phyloP scores from a whole-genome alignment of 1,140 invertebrate genomes.

The Heliothis virescens region DNA sequence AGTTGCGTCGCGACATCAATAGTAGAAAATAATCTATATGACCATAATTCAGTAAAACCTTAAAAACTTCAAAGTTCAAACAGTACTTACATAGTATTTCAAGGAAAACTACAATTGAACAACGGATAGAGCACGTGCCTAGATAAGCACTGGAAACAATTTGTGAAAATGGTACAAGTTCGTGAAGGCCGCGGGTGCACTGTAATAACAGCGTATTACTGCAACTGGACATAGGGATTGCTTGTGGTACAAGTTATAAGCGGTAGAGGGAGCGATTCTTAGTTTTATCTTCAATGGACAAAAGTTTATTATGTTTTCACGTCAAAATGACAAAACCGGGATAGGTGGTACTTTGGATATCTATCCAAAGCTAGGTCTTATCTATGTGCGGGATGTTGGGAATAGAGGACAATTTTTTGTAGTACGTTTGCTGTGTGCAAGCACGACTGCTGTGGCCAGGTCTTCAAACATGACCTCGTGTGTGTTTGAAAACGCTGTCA shows the following conservation, averaged over 20 bases:
- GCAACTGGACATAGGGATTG: constrained; percentile 69
- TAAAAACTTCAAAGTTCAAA: constrained; percentile 21
- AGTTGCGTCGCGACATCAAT: too few relatives aligned
- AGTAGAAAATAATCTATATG: too few relatives aligned
- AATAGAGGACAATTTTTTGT: too few relatives aligned
- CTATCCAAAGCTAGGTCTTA: too few relatives aligned
- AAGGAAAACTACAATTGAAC: constrained; percentile 47
- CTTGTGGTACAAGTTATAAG: constrained; percentile 44
- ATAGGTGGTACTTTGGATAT: too few relatives aligned
- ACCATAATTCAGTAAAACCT: background rate
- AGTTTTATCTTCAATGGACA: background rate
- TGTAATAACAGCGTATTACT: constrained; percentile 77
- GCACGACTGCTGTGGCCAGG: too few relatives aligned
- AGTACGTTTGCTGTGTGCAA: too few relatives aligned
- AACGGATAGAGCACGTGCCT: constrained; percentile 74
- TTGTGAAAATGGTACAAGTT: constrained; percentile 71
- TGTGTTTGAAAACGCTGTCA: too few relatives aligned
- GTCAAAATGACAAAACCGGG: too few relatives aligned
- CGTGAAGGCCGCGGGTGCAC: constrained; percentile 83
- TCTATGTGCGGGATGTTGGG: too few relatives aligned
- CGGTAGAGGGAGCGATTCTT: background rate
- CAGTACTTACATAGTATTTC: background rate
- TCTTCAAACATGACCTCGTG: too few relatives aligned
- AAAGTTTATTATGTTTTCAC: too few relatives aligned
- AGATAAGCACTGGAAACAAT: constrained; percentile 70